These are phyloP conservation scores for Onychostoma macrolepis DNA, from an alignment of 2,113 vertebrate genomes.

Conservation along the genomic window DNA sequence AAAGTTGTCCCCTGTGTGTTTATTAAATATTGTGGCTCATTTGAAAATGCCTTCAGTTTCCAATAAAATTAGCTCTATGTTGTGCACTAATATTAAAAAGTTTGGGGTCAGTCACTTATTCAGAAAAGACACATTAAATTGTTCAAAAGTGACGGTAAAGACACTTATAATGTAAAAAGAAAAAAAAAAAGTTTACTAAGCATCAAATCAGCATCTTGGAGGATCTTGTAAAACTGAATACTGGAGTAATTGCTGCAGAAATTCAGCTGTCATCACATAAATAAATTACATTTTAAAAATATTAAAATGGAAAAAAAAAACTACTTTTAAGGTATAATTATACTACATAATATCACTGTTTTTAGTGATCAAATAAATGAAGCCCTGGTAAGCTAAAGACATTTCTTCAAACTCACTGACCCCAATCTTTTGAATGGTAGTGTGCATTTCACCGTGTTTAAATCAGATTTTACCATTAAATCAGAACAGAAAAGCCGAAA, in stretches of 20 bases:
- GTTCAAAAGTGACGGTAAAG: neutral
- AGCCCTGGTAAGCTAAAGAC: neutral
- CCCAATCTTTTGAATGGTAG: neutral
- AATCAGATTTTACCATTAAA: neutral
- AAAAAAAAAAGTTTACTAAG: neutral
- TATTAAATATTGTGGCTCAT: neutral
- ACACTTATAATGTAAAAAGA: neutral
- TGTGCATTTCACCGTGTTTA: neutral
- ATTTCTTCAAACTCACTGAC: neutral
- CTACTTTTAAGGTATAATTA: neutral
- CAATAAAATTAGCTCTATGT: neutral
- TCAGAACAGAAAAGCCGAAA: neutral
- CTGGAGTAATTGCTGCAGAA: too few relatives aligned
- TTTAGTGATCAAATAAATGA: neutral
- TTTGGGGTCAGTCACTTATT: neutral
- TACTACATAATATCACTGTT: neutral
- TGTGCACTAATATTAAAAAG: neutral
- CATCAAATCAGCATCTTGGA: neutral
- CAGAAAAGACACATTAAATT: neutral
- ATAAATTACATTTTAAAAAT: neutral
- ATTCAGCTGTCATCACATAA: neutral
- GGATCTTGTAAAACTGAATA: neutral
- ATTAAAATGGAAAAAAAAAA: neutral
- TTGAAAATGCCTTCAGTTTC: neutral
- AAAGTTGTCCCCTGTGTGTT: neutral